Evolutionary conservation across 2,888 invertebrate genomes (phyloP).

Genomic region (Mesochorus sp.): DNA sequence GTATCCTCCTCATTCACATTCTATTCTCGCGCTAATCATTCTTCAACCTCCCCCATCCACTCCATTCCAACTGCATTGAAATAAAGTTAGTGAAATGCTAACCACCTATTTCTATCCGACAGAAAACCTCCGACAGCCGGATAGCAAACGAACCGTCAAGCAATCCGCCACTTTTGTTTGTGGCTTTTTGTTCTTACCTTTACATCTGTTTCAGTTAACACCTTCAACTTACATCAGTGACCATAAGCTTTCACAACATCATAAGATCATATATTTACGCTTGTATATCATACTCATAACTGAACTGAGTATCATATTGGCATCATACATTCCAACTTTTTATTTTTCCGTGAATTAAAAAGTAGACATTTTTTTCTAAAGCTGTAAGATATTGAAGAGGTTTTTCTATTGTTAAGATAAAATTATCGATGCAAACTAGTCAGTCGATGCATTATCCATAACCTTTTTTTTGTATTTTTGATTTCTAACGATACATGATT

Average conservation of each 20-base stretch:
- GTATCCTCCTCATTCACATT: not conserved
- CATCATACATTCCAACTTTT: too few relatives aligned
- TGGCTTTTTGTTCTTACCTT: not conserved
- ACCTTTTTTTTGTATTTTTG: too few relatives aligned
- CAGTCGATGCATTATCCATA: too few relatives aligned
- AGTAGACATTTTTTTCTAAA: too few relatives aligned
- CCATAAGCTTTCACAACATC: not conserved
- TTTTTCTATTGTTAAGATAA: too few relatives aligned
- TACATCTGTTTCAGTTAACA: not conserved
- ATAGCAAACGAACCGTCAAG: not conserved
- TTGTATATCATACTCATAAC: not conserved
- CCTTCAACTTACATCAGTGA: not conserved
- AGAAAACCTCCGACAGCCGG: not conserved
- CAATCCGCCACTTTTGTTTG: constrained; percentile 4
- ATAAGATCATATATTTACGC: not conserved
- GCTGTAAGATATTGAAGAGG: too few relatives aligned
- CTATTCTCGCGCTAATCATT: not conserved
- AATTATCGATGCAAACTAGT: too few relatives aligned
- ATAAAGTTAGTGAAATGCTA: constrained; percentile 69
- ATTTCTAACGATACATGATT: too few relatives aligned
- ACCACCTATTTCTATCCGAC: constrained; percentile 46
- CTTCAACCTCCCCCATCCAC: constrained; percentile 1
- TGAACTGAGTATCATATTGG: not conserved
- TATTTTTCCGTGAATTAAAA: too few relatives aligned
- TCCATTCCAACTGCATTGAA: constrained; percentile 64